phyloP scores from a whole-genome alignment of 2,113 vertebrate species.

The Phylloscopus trochiloides region DNA sequence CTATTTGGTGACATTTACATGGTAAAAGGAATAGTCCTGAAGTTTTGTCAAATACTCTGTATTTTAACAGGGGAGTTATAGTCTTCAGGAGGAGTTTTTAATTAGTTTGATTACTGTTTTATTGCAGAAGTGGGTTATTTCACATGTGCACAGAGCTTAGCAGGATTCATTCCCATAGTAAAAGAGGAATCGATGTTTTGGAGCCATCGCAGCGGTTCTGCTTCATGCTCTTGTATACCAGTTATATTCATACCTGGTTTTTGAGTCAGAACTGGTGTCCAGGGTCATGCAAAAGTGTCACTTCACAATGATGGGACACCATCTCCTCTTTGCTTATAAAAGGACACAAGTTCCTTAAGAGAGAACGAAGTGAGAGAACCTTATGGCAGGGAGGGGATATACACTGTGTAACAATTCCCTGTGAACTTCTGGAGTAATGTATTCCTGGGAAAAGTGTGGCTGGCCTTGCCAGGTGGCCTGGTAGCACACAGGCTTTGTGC shows the following conservation, averaged over 20 bases:
- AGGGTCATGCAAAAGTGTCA: neutral
- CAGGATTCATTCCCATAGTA: neutral
- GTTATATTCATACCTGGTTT: neutral
- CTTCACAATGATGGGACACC: neutral
- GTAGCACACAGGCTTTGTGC: neutral
- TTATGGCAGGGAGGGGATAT: neutral
- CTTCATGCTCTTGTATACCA: neutral
- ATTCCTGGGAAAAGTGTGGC: neutral
- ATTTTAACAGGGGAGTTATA: neutral
- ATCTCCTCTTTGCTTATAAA: neutral
- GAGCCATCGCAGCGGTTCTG: neutral
- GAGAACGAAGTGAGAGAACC: neutral
- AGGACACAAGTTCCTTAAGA: neutral
- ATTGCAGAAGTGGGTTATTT: neutral
- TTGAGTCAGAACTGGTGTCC: neutral
- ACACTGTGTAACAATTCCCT: accelerated
- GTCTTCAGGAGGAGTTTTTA: neutral
- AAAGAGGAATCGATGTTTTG: neutral
- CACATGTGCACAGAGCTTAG: neutral
- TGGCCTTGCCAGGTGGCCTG: neutral
- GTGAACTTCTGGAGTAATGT: neutral
- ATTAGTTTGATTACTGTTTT: neutral
- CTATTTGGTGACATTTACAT: neutral
- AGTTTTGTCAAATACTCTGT: neutral
- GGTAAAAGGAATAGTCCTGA: neutral